Percentiles rank a stretch among this genome's conserved stretches.
These are phyloP conservation scores for Nyctibius grandis DNA, from an alignment of 2,797 vertebrate species.

Conservation along the genomic window DNA sequence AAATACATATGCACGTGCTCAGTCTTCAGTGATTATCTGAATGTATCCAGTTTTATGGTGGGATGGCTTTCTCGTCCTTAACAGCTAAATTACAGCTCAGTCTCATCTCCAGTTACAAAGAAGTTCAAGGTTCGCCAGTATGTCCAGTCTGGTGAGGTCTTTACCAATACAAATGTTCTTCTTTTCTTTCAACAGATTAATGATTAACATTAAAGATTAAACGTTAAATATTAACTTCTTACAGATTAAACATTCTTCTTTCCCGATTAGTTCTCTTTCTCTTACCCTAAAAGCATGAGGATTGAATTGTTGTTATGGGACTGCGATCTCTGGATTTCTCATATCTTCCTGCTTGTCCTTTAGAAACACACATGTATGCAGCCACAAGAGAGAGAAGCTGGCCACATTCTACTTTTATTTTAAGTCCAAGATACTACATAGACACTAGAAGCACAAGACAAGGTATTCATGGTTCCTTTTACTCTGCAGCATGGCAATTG, in stretches of 20 bases:
- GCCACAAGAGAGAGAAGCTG: not conserved
- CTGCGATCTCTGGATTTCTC: not conserved
- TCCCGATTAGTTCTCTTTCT: not conserved
- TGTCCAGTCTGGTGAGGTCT: not conserved
- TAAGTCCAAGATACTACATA: not conserved
- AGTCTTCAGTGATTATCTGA: not conserved
- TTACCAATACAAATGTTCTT: not conserved
- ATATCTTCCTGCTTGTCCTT: not conserved
- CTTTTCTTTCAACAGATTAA: not conserved
- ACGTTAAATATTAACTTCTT: not conserved
- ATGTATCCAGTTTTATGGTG: not conserved
- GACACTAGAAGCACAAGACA: not conserved
- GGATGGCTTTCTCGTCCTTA: not conserved
- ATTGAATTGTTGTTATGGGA: not conserved
- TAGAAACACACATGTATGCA: not conserved
- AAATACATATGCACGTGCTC: not conserved
- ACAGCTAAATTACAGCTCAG: not conserved
- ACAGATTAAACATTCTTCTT: not conserved
- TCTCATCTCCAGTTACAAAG: not conserved
- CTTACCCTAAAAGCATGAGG: not conserved
- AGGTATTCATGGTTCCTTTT: not conserved
- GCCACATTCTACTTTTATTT: constrained; percentile 38
- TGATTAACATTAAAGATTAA: not conserved
- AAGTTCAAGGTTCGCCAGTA: not conserved
- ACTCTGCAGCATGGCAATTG: not conserved